Evolutionary conservation across 2,797 vertebrate species (phyloP), one percentile per base, ranked within the genome.

Genomic region (Alexandromys oeconomus): DNA sequence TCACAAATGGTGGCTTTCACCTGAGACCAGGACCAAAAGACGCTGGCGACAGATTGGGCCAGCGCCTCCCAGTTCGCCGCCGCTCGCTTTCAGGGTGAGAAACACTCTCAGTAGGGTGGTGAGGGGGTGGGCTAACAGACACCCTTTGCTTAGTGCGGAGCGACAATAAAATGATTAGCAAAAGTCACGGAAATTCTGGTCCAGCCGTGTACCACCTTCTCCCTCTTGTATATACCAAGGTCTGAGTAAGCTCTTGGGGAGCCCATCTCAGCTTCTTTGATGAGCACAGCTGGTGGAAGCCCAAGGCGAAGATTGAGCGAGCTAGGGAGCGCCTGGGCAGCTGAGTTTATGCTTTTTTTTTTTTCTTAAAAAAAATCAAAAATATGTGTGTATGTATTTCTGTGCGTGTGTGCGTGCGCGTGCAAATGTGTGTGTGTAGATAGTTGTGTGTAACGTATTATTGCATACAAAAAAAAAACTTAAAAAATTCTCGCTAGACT

Each of bases 381-480:
- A 91, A 51, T 97, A 40, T 11, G 57, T 88, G 51, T 34, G 89
- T 95, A n/a, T 88, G 65, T 87, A 46, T 63, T 48, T 80, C 40
- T 76, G 43, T 79, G 61, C 9, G 74, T 92, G 81, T 91, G 78
- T 87, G 88, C 10, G 69, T 93, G 87, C 1, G 69, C 13, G 88
- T 84, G 89, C 40, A 94, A 82, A 90, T 8, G 65, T 93, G 71
- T 78, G 89, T 93, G 87, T 91, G 76, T 97, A 97, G 95, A 94
- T 97, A 98, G 96, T n/a, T 80, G 69, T 96, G 82, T 91, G 95
- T 92, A 96, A 94, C 10, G 27, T 95, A 89, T 87, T 96, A 93
- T 89, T 91, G 94, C 95, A 93, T 95, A 85, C 63, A 94, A 87
- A 76, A 43, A 43, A 51, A 74, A 80, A 96, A 80, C 43, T 9